Evolutionary conservation across 1,140 invertebrate genomes (phyloP).

Genomic region (Popillia japonica): DNA sequence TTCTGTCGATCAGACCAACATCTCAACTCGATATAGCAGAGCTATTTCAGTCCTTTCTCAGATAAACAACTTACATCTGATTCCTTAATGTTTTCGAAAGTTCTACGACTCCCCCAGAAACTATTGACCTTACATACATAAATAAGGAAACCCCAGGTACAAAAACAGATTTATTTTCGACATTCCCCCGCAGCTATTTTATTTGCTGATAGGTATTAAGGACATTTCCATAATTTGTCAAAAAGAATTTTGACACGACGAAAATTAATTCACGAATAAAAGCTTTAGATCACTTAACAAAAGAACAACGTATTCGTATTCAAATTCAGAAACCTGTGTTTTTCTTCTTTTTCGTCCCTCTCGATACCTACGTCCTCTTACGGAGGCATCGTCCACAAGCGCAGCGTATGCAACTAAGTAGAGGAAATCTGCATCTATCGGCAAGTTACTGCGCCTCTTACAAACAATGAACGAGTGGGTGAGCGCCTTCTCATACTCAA

Average conservation of each 20-base stretch:
- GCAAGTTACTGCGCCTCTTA: neutral
- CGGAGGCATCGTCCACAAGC: neutral
- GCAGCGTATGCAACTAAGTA: neutral
- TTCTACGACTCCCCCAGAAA: neutral
- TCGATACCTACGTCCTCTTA: neutral
- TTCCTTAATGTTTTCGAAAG: neutral
- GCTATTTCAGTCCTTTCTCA: no score
- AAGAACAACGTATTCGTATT: neutral
- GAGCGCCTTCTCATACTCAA: conserved; percentile 21
- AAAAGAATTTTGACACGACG: neutral
- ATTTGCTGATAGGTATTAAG: conserved; percentile 6
- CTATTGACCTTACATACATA: conserved; percentile 15
- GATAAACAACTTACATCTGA: no score
- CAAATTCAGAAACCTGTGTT: neutral
- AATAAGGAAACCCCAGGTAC: neutral
- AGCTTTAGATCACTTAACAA: conserved; percentile 17
- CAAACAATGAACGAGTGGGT: conserved; percentile 40
- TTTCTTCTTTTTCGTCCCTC: neutral
- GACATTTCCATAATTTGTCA: neutral
- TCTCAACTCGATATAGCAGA: no score
- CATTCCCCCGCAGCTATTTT: neutral
- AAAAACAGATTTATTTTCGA: neutral
- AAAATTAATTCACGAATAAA: neutral
- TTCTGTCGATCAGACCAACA: no score
- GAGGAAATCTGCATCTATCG: conserved; percentile 8